Percentiles rank a stretch among this genome's conserved stretches.
phyloP scores from a whole-genome alignment of 1,140 invertebrate genomes.

The Drosophila cardini region DNA sequence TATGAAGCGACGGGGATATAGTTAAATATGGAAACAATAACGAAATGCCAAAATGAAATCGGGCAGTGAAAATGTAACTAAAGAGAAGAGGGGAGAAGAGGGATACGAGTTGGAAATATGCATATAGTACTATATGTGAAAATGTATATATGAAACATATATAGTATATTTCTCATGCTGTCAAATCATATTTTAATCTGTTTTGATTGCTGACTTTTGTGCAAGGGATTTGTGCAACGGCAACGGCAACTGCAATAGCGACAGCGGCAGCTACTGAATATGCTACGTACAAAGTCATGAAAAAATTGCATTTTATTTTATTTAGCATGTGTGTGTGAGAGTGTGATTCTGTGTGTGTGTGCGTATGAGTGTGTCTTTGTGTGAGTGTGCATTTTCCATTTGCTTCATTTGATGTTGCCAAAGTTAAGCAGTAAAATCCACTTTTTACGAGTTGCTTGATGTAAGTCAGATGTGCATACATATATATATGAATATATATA shows the following conservation, averaged over 20 bases:
- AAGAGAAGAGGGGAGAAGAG: background rate
- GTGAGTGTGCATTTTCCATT: slow-evolving; percentile 63
- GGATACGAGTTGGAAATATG: slow-evolving; percentile 54
- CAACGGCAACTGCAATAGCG: slow-evolving; percentile 41
- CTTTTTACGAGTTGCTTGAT: slow-evolving; percentile 69
- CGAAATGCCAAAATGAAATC: slow-evolving; percentile 71
- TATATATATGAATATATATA: slow-evolving; percentile 5
- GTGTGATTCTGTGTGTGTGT: slow-evolving; percentile 16
- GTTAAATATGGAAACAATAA: slow-evolving; percentile 78
- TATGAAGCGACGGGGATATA: slow-evolving; percentile 66
- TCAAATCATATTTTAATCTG: slow-evolving; percentile 85
- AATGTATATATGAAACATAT: slow-evolving; percentile 25
- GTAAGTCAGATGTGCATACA: slow-evolving; percentile 44
- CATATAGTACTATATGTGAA: slow-evolving; percentile 36
- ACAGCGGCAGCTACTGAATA: slow-evolving; percentile 14
- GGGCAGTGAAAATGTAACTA: slow-evolving; percentile 26
- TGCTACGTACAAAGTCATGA: slow-evolving; percentile 41
- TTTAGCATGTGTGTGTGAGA: slow-evolving; percentile 47
- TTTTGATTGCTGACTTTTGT: slow-evolving; percentile 85
- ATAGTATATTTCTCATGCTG: slow-evolving; percentile 63
- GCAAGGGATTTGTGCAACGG: slow-evolving; percentile 75
- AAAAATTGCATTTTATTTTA: slow-evolving; percentile 84
- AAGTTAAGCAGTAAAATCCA: slow-evolving; percentile 81
- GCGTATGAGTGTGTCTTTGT: slow-evolving; percentile 7
- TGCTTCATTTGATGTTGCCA: slow-evolving; percentile 72